Percentiles rank a stretch among this genome's conserved stretches.
phyloP scores from a whole-genome alignment of 2,113 vertebrate genomes.

The Propithecus coquereli region DNA sequence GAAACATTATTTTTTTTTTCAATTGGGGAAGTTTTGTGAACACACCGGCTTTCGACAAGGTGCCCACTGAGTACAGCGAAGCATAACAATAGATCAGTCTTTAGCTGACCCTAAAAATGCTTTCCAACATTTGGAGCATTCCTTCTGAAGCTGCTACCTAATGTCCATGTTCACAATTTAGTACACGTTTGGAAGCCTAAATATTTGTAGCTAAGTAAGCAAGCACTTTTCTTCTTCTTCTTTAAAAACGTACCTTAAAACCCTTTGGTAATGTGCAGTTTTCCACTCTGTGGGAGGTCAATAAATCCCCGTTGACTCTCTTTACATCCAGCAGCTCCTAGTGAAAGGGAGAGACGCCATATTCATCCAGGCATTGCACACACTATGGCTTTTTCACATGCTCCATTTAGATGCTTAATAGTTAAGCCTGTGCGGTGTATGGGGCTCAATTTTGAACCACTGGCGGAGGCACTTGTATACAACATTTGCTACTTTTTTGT shows the following conservation, averaged over 20 bases:
- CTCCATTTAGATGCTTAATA: constrained; percentile 63
- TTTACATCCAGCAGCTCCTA: constrained; percentile 50
- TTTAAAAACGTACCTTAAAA: constrained; percentile 49
- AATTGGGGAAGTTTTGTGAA: neutral
- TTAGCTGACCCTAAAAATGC: no score
- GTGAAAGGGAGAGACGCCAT: neutral
- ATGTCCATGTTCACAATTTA: neutral
- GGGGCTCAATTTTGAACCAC: constrained; percentile 32
- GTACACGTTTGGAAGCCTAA: neutral
- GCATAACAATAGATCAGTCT: no score
- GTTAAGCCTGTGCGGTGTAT: constrained; percentile 42
- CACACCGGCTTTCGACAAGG: neutral
- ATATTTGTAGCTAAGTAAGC: neutral
- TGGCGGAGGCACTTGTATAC: neutral
- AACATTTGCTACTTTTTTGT: constrained; percentile 23
- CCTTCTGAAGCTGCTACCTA: neutral
- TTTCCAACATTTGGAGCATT: neutral
- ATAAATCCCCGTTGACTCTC: constrained; percentile 64
- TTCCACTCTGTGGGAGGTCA: constrained; percentile 56
- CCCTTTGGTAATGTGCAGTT: constrained; percentile 39
- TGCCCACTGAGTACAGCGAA: neutral
- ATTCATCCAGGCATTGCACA: constrained; percentile 40
- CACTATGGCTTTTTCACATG: constrained; percentile 41
- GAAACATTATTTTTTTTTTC: neutral
- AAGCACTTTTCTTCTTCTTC: constrained; percentile 12